A percentile compares a stretch with the other conserved stretches of the same genome.
These are phyloP conservation scores for Emydocephalus ijimae DNA, from an alignment of 2,113 vertebrate species.

Conservation along the genomic window DNA sequence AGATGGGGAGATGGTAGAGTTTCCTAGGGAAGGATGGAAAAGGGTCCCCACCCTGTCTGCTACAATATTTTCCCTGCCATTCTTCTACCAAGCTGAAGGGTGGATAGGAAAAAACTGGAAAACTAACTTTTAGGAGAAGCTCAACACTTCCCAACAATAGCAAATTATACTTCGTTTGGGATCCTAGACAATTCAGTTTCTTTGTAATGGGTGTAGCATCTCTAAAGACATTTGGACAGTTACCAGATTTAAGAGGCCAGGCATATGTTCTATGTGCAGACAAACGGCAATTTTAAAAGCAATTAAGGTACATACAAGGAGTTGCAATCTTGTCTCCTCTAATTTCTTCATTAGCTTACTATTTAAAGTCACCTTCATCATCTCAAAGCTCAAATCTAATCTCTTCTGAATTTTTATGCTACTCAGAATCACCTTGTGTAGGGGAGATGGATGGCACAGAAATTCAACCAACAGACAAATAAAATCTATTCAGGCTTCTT, in stretches of 20 bases:
- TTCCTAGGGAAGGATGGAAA: neutral
- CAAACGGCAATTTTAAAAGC: neutral
- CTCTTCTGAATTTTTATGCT: neutral
- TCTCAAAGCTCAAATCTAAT: neutral
- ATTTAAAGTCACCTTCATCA: neutral
- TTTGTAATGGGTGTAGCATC: neutral
- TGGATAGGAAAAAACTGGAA: neutral
- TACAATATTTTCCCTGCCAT: neutral
- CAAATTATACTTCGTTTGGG: neutral
- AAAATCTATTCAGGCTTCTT: neutral
- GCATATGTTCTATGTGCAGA: neutral
- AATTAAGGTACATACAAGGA: neutral
- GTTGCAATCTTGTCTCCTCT: neutral
- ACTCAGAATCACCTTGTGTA: neutral
- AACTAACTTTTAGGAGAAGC: too few species aligned
- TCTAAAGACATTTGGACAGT: neutral
- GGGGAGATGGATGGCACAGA: neutral
- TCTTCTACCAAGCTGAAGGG: neutral
- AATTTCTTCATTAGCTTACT: neutral
- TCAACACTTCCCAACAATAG: neutral
- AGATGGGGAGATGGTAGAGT: neutral
- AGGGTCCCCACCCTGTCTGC: neutral
- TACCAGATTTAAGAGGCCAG: neutral
- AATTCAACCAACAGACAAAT: neutral
- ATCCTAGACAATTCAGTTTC: neutral